phyloP scores from a whole-genome alignment of 2,797 vertebrate species.

The Arctocebus calabarensis region DNA sequence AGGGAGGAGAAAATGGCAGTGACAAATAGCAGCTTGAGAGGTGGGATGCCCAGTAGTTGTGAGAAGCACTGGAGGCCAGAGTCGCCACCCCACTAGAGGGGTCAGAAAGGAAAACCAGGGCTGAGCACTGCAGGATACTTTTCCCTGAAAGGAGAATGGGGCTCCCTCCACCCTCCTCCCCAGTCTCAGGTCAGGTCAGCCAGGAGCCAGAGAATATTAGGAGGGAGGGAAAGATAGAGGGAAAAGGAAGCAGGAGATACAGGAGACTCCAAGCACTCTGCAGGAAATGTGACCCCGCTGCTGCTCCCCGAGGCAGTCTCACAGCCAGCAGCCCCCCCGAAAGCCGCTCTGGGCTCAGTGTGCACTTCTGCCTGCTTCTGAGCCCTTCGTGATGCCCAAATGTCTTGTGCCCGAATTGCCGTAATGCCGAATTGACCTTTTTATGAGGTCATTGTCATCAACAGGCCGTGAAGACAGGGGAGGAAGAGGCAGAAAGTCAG shows the following conservation, averaged over 20 bases:
- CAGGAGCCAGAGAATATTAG: background rate
- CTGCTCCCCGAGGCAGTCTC: background rate
- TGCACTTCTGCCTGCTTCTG: background rate
- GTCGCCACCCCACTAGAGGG: background rate
- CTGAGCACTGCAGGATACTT: background rate
- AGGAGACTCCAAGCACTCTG: background rate
- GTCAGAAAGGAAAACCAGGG: background rate
- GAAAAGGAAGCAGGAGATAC: background rate
- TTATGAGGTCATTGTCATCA: conserved; percentile 16
- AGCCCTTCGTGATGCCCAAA: background rate
- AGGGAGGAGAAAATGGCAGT: no score
- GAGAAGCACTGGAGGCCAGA: background rate
- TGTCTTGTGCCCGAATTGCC: background rate
- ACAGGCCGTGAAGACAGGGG: background rate
- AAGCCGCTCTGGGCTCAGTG: background rate
- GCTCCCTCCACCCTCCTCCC: rapidly evolving
- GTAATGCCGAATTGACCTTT: background rate
- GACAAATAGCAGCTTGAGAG: background rate
- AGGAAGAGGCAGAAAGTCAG: background rate
- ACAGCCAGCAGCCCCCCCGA: background rate
- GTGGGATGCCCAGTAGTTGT: background rate
- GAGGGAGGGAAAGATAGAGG: background rate
- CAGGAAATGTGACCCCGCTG: background rate
- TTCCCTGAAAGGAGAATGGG: background rate
- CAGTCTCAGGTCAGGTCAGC: background rate